A percentile compares a stretch with the other conserved stretches of the same genome.
Conservation (phyloP, 2,797 vertebrate genomes). For the Sebastes itinus region DNA sequence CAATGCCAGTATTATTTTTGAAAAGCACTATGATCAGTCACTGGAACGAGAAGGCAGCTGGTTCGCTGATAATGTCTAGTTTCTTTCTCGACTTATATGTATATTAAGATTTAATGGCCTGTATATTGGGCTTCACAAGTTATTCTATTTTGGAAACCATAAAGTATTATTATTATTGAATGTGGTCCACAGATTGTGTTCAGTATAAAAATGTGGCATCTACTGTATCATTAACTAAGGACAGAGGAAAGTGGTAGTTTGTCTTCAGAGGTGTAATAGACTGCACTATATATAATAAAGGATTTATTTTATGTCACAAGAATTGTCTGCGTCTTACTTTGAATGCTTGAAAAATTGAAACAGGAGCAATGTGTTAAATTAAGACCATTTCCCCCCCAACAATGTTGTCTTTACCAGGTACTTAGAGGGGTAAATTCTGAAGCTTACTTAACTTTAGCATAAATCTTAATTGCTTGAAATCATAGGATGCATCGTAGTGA, state of each 20-base stretch:
- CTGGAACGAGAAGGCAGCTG: constrained; percentile 9
- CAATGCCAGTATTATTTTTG: constrained; percentile 50
- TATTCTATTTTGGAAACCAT: constrained; percentile 40
- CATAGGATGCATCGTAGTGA: background rate
- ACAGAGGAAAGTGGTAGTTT: constrained; percentile 7
- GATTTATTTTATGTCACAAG: constrained; percentile 65
- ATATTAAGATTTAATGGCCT: constrained; percentile 22
- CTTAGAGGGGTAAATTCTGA: background rate
- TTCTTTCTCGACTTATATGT: constrained; percentile 28
- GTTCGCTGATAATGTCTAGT: background rate
- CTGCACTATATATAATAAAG: constrained; percentile 64
- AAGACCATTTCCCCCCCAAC: background rate
- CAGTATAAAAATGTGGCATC: constrained; percentile 17
- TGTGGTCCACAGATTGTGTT: constrained; percentile 33
- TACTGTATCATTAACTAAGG: constrained; percentile 2
- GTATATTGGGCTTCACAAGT: background rate
- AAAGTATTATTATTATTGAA: constrained; percentile 33
- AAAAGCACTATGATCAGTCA: constrained; percentile 58
- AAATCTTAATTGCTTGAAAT: background rate
- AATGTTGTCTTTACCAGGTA: background rate
- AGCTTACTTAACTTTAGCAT: background rate
- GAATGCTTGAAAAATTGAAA: background rate
- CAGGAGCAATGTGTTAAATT: background rate
- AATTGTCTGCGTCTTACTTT: constrained; percentile 18
- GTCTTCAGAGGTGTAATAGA: constrained; percentile 34